A percentile compares a stretch with the other conserved stretches of the same genome.
These are phyloP conservation scores for Pogonomyrmex barbatus DNA, from an alignment of 1,140 invertebrate genomes.

Conservation along the genomic window DNA sequence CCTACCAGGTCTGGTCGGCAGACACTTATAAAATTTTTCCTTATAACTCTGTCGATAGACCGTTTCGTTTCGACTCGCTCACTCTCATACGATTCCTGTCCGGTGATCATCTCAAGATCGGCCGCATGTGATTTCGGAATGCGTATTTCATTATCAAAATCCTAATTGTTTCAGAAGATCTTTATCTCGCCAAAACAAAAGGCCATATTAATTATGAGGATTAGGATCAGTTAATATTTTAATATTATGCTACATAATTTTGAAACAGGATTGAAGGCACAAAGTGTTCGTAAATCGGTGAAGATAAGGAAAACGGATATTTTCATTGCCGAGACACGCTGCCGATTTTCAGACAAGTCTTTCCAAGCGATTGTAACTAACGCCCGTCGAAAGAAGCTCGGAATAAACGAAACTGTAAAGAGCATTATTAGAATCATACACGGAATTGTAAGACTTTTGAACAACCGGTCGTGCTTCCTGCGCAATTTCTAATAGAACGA, in stretches of 20 bases:
- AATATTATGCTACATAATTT: background rate
- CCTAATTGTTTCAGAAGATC: background rate
- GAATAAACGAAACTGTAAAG: background rate
- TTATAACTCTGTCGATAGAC: slow-evolving; percentile 20
- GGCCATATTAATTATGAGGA: background rate
- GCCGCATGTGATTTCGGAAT: background rate
- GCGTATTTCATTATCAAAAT: background rate
- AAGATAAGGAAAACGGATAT: background rate
- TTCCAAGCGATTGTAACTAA: background rate
- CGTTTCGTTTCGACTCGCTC: slow-evolving; percentile 10
- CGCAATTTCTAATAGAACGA: slow-evolving; percentile 12
- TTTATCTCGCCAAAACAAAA: background rate
- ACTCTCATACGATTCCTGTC: background rate
- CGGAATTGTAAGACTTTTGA: background rate
- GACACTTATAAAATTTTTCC: slow-evolving; percentile 78
- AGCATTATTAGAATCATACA: too few species aligned
- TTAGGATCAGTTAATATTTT: background rate
- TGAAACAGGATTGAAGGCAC: too few species aligned
- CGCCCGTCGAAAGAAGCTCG: background rate
- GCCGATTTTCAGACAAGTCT: slow-evolving; percentile 25
- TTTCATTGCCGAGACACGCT: background rate
- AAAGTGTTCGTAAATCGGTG: background rate
- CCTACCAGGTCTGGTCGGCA: slow-evolving; percentile 82
- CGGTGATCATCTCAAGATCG: slow-evolving; percentile 8
- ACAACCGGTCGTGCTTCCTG: slow-evolving; percentile 31